Evolutionary conservation across 2,888 invertebrate genomes (phyloP).

Genomic region (Nymphalis polychloros): DNA sequence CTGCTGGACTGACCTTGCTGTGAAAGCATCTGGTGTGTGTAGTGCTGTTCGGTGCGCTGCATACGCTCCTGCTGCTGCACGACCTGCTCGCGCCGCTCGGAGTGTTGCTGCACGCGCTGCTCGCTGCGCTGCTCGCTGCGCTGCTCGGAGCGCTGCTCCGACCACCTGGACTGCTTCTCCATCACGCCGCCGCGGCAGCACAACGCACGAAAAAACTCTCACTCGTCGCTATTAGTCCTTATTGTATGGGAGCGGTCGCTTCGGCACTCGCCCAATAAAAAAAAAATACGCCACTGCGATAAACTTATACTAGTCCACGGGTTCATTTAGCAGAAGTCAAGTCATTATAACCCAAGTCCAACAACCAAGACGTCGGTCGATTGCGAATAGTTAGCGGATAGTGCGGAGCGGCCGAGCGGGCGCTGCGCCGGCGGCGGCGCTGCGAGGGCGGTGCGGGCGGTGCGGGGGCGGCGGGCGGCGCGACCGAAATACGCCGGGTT

Average conservation of each 20-base stretch:
- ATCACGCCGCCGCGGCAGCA: conserved; percentile 77
- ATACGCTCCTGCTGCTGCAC: conserved; percentile 79
- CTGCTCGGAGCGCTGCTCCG: conserved; percentile 72
- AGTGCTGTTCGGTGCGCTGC: conserved; percentile 87
- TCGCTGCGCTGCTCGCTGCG: conserved; percentile 44
- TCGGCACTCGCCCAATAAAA: conserved; percentile 64
- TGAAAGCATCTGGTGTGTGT: conserved; percentile 86
- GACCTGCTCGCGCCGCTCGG: conserved; percentile 65
- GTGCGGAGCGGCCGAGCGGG: conserved; percentile 76
- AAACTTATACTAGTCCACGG: conserved; percentile 80
- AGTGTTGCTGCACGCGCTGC: conserved; percentile 78
- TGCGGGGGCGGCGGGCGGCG: conserved; percentile 67
- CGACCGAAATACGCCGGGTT: conserved; percentile 78
- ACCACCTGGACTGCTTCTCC: conserved; percentile 87
- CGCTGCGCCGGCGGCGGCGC: conserved; percentile 43
- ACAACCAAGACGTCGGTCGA: conserved; percentile 96
- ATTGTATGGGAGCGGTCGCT: conserved; percentile 60
- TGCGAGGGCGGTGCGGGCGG: conserved; percentile 46
- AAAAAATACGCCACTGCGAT: conserved; percentile 76
- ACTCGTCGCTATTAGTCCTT: conserved; percentile 75
- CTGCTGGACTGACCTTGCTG: conserved; percentile 85
- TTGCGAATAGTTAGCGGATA: conserved; percentile 95
- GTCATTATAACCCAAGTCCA: conserved; percentile 88
- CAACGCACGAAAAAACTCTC: conserved; percentile 76
- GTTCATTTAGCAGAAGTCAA: conserved; percentile 87